Conservation (phyloP, 2,888 invertebrate genomes). For the Epistrophella euchroma region DNA sequence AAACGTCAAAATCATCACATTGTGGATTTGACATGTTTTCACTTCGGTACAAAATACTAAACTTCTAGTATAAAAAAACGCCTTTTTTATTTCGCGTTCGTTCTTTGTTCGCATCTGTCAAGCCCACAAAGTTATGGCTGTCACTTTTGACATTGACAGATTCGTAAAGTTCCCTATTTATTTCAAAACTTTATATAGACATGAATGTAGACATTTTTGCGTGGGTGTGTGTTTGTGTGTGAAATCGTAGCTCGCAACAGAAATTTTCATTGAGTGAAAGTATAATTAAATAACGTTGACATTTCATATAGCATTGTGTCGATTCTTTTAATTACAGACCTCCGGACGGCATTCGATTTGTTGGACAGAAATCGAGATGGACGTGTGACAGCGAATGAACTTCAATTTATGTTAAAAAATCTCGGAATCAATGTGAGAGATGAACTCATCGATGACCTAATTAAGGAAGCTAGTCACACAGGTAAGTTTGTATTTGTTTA, state of each 20-base stretch:
- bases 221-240: background rate
- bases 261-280: conserved; percentile 7
- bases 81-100: too few species aligned
- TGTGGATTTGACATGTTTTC: too few species aligned
- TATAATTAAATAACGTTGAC: conserved; percentile 39
- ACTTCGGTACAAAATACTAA: too few species aligned
- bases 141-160: too few species aligned
- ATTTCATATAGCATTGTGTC: conserved; percentile 23
- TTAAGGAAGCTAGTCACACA: conserved; percentile 90
- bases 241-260: background rate
- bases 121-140: too few species aligned
- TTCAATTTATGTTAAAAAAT: conserved; percentile 91
- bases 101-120: too few species aligned
- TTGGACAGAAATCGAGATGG: conserved; percentile 92
- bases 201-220: background rate
- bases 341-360: conserved; percentile 91
- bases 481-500: conserved; percentile 84
- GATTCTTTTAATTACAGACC: conserved; percentile 85
- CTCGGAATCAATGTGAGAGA: conserved; percentile 91
- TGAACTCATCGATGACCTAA: conserved; percentile 89
- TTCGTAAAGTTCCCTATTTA: too few species aligned
- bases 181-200: too few species aligned
- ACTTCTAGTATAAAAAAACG: too few species aligned
- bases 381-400: conserved; percentile 89
- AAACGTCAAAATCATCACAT: too few species aligned